A percentile compares a stretch with the other conserved stretches of the same genome.
Conservation (phyloP, 2,113 vertebrate genomes). For the Anthoscopus minutus region DNA sequence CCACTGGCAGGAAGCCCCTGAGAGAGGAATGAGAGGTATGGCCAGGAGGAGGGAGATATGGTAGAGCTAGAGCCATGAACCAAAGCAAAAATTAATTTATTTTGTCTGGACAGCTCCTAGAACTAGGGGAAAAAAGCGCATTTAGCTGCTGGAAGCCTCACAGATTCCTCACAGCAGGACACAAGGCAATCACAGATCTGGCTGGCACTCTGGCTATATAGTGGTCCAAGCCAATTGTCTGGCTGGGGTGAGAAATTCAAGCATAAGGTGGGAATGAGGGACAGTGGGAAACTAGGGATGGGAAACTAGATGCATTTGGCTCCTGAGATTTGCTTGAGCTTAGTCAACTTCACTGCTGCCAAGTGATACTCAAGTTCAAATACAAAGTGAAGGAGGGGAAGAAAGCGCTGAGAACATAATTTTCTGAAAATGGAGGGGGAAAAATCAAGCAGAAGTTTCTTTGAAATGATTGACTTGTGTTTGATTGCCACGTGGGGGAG, state of each 20-base stretch:
- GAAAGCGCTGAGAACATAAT: neutral
- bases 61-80: neutral
- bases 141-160: neutral
- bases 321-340: neutral
- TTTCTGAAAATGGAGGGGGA: neutral
- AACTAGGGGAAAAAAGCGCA: neutral
- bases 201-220: neutral
- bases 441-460: neutral
- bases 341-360: neutral
- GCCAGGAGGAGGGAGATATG: neutral
- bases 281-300: neutral
- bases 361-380: neutral
- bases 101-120: neutral
- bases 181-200: neutral
- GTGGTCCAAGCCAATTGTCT: neutral
- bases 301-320: neutral
- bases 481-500: conserved; percentile 24
- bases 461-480: neutral
- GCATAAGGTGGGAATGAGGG: neutral
- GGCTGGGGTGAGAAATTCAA: neutral
- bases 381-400: neutral
- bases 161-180: neutral
- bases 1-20: neutral
- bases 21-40: neutral
- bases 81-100: neutral